Evolutionary conservation across 1,140 invertebrate species (phyloP).

Genomic region (Anoplophora glabripennis): DNA sequence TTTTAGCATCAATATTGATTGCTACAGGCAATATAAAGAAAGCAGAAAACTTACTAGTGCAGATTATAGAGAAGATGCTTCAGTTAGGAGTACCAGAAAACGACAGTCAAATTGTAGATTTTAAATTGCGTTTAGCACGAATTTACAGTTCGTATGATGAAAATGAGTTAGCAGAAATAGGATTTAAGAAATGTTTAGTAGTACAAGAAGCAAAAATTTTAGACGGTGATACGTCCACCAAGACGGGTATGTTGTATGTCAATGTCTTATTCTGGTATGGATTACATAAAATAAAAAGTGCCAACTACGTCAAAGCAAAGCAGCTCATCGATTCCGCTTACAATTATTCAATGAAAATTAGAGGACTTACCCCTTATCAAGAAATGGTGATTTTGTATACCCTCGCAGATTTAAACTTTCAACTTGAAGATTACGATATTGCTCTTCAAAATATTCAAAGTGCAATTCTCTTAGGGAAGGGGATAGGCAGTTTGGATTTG

Average conservation of each 20-base stretch:
- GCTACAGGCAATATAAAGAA: constrained; percentile 40
- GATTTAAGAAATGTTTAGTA: constrained; percentile 43
- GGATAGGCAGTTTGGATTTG: constrained; percentile 43
- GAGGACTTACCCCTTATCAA: constrained; percentile 42
- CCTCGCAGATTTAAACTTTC: constrained; percentile 42
- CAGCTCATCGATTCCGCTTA: constrained; percentile 40
- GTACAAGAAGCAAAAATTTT: constrained; percentile 42
- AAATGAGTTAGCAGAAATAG: constrained; percentile 42
- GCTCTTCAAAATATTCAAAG: constrained; percentile 42
- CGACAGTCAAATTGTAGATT: constrained; percentile 42
- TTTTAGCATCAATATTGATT: constrained; percentile 41
- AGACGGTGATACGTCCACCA: constrained; percentile 38
- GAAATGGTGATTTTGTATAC: constrained; percentile 46
- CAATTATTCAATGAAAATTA: constrained; percentile 42
- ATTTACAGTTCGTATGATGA: constrained; percentile 42
- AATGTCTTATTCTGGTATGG: constrained; percentile 47
- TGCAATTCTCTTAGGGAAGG: constrained; percentile 43
- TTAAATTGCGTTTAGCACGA: constrained; percentile 44
- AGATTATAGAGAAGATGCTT: constrained; percentile 28
- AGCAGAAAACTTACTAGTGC: constrained; percentile 41
- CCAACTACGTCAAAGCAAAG: constrained; percentile 38
- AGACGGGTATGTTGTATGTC: constrained; percentile 45
- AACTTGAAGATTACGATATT: constrained; percentile 39
- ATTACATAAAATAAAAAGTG: constrained; percentile 40
- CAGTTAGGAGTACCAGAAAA: constrained; percentile 31